Conservation (phyloP, 2,113 vertebrate genomes). For the Hydrochoerus hydrochaeris region DNA sequence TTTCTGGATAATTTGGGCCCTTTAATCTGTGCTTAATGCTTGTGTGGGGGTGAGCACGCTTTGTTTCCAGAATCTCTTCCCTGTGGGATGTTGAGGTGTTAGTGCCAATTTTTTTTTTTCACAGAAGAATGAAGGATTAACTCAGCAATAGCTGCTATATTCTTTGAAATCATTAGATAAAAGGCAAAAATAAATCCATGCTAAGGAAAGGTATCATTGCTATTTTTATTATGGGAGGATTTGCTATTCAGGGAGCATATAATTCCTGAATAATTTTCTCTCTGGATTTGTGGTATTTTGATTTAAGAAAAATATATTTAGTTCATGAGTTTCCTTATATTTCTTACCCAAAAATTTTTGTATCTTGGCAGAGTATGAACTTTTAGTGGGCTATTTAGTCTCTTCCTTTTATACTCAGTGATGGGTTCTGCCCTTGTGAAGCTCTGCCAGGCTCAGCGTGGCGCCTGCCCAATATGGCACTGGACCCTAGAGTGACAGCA, state of each 20-base stretch:
- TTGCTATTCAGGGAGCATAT: conserved; percentile 30
- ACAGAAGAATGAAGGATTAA: conserved; percentile 60
- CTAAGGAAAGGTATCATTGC: conserved; percentile 20
- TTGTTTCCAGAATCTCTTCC: conserved; percentile 62
- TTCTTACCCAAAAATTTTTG: neutral
- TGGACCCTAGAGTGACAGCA: too few relatives aligned
- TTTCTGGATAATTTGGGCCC: conserved; percentile 54
- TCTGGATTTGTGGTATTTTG: conserved; percentile 48
- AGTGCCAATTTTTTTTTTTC: conserved; percentile 23
- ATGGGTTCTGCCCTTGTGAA: too few relatives aligned
- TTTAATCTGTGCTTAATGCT: conserved; percentile 60
- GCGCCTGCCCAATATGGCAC: too few relatives aligned
- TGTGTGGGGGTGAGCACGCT: conserved; percentile 43
- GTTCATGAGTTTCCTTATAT: conserved; percentile 33
- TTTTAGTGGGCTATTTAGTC: neutral
- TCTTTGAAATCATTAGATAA: conserved; percentile 68
- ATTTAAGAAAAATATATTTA: conserved; percentile 7
- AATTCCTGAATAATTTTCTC: conserved; percentile 26
- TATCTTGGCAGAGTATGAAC: neutral
- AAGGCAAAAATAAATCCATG: conserved; percentile 41
- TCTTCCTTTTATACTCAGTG: neutral
- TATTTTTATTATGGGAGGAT: conserved; percentile 56
- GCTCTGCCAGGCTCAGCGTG: too few relatives aligned
- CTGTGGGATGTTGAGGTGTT: conserved; percentile 49
- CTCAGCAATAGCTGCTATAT: conserved; percentile 56